These are phyloP conservation scores for Pogona vitticeps DNA, from an alignment of 2,113 vertebrate genomes.

Conservation along the genomic window DNA sequence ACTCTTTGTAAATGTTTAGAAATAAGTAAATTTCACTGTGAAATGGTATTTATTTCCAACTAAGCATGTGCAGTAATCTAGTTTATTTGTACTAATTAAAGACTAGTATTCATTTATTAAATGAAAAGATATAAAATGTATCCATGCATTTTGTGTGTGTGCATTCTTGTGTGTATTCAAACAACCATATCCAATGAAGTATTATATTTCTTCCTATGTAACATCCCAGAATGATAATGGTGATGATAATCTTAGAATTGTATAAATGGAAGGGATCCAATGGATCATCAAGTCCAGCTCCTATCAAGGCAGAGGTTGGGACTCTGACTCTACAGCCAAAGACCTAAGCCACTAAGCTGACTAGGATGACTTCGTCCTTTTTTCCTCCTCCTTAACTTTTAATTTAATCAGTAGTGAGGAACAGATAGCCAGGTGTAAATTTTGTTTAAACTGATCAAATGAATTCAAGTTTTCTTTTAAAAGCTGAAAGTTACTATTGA, in stretches of 20 bases:
- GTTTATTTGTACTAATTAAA: not conserved
- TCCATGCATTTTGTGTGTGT: not conserved
- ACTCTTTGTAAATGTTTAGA: not conserved
- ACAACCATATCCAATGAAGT: not conserved
- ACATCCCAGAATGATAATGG: not conserved
- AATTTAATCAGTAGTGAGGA: no score
- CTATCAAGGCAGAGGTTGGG: not conserved
- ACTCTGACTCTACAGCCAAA: no score
- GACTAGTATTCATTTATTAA: not conserved
- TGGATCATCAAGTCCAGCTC: no score
- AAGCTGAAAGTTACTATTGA: not conserved
- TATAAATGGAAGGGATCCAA: no score
- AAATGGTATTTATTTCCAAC: not conserved
- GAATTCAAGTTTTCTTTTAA: not conserved
- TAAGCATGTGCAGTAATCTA: not conserved
- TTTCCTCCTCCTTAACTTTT: not conserved
- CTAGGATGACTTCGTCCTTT: no score
- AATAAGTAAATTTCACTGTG: not conserved
- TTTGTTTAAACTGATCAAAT: not conserved
- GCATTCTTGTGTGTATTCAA: not conserved
- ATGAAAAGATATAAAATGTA: not conserved
- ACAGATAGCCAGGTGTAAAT: not conserved
- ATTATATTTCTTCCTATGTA: not conserved
- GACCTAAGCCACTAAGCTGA: no score
- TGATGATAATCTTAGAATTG: no score